A percentile compares a stretch with the other conserved stretches of the same genome.
These are phyloP conservation scores for Steinernema khuongi DNA, from an alignment of 1,140 invertebrate genomes.

Conservation along the genomic window DNA sequence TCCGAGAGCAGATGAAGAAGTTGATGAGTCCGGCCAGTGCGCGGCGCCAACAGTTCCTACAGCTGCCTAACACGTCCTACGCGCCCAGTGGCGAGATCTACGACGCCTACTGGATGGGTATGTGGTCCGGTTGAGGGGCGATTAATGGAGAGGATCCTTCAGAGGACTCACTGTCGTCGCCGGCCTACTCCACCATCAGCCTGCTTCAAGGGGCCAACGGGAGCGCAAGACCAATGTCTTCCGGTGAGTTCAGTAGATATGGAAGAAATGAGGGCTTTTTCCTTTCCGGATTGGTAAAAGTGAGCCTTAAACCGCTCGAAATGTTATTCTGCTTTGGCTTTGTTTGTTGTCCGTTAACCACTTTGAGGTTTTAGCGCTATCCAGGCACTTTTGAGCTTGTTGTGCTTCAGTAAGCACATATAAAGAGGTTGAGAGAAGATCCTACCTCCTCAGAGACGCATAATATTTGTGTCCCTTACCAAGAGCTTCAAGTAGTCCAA, in stretches of 20 bases:
- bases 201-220: neutral
- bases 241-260: neutral
- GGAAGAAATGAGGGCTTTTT: neutral
- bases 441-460: no score
- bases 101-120: conserved; percentile 12
- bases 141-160: neutral
- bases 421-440: no score
- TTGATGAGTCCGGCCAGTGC: conserved; percentile 14
- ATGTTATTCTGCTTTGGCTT: no score
- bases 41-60: neutral
- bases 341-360: no score
- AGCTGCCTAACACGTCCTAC: conserved; percentile 16
- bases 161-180: conserved; percentile 2
- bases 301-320: no score
- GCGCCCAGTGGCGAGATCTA: conserved; percentile 14
- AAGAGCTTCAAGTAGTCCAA: no score
- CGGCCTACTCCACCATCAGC: neutral
- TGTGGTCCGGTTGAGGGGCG: neutral
- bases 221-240: neutral
- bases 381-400: no score
- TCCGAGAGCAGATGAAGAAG: conserved; percentile 25
- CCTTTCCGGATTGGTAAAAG: no score
- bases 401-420: no score
- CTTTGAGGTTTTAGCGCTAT: no score
- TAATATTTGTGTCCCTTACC: no score